Evolutionary conservation across 2,113 vertebrate genomes (phyloP).

Genomic region (Megaptera novaeangliae): DNA sequence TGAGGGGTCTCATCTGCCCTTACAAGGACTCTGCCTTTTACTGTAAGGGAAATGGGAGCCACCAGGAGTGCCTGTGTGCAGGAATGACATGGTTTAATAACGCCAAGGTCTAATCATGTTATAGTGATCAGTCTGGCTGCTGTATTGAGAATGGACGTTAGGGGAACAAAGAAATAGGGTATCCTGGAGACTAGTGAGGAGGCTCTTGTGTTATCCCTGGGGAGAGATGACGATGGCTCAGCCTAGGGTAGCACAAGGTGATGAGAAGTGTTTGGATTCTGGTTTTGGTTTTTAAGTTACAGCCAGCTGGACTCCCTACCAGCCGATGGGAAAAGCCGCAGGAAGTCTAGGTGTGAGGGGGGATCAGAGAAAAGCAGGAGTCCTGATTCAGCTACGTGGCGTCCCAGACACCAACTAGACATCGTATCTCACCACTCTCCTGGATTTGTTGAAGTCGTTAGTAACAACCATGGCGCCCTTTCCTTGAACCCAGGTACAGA

Average conservation of each 20-base stretch:
- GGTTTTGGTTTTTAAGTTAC: neutral
- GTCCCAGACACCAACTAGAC: neutral
- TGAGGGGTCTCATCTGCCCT: accelerated
- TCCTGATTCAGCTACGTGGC: accelerated
- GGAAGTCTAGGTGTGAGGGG: neutral
- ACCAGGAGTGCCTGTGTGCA: neutral
- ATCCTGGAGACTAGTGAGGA: neutral
- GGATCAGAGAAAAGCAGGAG: neutral
- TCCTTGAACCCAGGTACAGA: neutral
- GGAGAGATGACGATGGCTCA: neutral
- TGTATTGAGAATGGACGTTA: neutral
- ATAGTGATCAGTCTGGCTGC: neutral
- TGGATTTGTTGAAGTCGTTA: neutral
- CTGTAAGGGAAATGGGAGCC: neutral
- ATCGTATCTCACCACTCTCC: neutral
- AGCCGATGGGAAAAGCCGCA: neutral
- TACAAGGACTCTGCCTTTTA: neutral
- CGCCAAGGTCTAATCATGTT: neutral
- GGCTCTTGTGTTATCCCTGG: neutral
- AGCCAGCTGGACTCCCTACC: neutral
- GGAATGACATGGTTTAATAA: neutral
- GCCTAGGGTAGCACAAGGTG: neutral
- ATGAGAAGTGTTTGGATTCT: neutral
- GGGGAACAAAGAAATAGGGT: neutral
- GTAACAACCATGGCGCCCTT: accelerated